Base-by-base conservation (phyloP, 2,888 invertebrate species). In the Agrotis puta region DNA sequence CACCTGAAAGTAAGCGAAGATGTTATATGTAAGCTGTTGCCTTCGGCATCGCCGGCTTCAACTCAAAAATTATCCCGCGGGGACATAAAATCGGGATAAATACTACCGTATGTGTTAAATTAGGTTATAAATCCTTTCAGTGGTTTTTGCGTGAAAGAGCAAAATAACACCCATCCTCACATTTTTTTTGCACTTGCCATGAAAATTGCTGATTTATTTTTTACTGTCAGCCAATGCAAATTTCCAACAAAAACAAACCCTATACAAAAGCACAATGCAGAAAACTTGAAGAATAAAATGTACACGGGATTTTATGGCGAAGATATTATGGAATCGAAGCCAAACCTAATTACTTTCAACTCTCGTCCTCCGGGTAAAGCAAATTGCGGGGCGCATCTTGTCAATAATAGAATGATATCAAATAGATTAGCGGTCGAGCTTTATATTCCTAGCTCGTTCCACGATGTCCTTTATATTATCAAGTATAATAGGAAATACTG, bases 391-490 rank as follows among this genome's bases (percentile, higher is more conserved):
- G 33, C 51, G 50, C 33, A n/a, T 63, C 68, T 51, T 50, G 24
- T 59, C 73, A 63, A 62, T 64, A 81, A 66, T 56, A 71, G 14
- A 74, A 80, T 58, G 27, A 58, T 68, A 65, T 63, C 67, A 47
- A 79, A 64, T 67, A 57, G 50, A 79, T 79, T 67, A 75, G 45
- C 45, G 27, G 33, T 7, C 33, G 27, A 18, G 33, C 20, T 64
- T 57, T 58, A 54, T 47, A 16, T 56, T 22, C n/a, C 13, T 27
- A 24, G 51, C 43, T 43, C 16, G n/a, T 45, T 33, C 18, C 20
- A 22, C 59, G 24, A 13, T 24, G 7, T 45, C 45, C 53, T 67
- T 56, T 20, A 43, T 48, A 59, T 70, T 65, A 56, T 58, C 27
- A 51, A 59, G 33, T 39, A 20, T 39, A 6, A 43, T 48, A 18